A percentile compares a stretch with the other conserved stretches of the same genome.
phyloP scores from a whole-genome alignment of 1,140 invertebrate genomes.

The Atopsyche davidsoni region DNA sequence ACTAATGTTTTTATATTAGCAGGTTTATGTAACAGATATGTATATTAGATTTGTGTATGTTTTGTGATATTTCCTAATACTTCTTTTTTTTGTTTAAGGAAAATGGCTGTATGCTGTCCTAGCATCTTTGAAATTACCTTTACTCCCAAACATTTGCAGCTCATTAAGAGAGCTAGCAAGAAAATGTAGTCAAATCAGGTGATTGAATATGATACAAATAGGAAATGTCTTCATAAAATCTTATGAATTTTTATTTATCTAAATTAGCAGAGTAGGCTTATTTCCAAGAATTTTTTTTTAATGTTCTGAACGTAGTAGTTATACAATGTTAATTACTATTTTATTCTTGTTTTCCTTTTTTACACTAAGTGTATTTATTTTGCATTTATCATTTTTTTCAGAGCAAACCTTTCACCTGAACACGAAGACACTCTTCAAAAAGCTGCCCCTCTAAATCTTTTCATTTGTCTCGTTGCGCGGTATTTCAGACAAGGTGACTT shows the following conservation, averaged over 20 bases:
- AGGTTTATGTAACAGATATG: too few relatives aligned
- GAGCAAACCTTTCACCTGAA: slow-evolving; percentile 30
- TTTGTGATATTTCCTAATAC: neutral
- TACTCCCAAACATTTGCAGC: slow-evolving; percentile 35
- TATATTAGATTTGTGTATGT: neutral
- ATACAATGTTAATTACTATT: too few relatives aligned
- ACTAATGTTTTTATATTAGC: too few relatives aligned
- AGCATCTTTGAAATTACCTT: slow-evolving; percentile 35
- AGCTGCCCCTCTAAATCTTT: slow-evolving; percentile 36
- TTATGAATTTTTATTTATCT: too few relatives aligned
- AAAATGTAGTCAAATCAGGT: slow-evolving; percentile 34
- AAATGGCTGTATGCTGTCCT: slow-evolving; percentile 38
- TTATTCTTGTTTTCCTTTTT: neutral
- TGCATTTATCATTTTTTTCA: slow-evolving; percentile 14
- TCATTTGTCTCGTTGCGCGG: slow-evolving; percentile 37
- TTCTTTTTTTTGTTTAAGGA: slow-evolving; percentile 23
- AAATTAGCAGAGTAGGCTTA: neutral
- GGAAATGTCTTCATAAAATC: too few relatives aligned
- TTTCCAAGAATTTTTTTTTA: neutral
- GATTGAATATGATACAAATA: too few relatives aligned
- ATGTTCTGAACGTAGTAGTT: too few relatives aligned
- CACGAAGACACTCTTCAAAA: slow-evolving; percentile 24
- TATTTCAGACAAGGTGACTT: slow-evolving; percentile 40
- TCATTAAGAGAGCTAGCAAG: slow-evolving; percentile 36
- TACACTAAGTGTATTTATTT: slow-evolving; percentile 5